phyloP scores from a whole-genome alignment of 1,140 invertebrate species.

The Aphaenogaster rudis region DNA sequence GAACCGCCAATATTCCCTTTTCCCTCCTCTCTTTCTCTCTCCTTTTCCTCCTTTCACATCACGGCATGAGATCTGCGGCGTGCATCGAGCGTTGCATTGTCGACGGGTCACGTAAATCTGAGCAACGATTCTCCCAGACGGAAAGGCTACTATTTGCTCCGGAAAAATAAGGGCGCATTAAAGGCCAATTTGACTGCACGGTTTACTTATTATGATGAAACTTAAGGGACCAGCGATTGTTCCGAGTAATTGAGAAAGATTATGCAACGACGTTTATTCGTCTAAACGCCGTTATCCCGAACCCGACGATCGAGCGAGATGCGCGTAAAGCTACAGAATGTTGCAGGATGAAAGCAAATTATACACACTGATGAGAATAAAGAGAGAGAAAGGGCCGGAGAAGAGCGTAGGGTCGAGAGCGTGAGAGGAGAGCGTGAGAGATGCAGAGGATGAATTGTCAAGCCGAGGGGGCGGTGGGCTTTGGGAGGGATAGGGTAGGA shows the following conservation, averaged over 20 bases:
- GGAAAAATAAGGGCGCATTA: constrained; percentile 46
- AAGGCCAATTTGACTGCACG: constrained; percentile 12
- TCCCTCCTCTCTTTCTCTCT: neutral
- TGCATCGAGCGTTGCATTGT: constrained; percentile 48
- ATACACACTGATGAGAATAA: neutral
- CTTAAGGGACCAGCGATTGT: neutral
- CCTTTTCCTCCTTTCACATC: constrained; percentile 7
- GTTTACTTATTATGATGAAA: constrained; percentile 38
- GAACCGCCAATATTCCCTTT: constrained; percentile 14
- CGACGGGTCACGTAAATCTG: constrained; percentile 47
- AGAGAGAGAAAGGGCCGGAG: neutral
- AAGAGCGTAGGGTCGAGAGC: neutral
- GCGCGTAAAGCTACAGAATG: neutral
- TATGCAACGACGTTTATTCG: constrained; percentile 29
- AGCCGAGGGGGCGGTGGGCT: neutral
- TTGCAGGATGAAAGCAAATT: constrained; percentile 8
- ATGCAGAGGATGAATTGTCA: constrained; percentile 3
- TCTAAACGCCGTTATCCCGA: constrained; percentile 9
- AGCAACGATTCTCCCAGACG: constrained; percentile 9
- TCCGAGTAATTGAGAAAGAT: constrained; percentile 1
- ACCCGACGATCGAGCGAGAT: neutral
- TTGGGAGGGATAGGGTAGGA: neutral
- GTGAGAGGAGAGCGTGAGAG: neutral
- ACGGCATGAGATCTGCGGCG: constrained; percentile 12
- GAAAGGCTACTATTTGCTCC: constrained; percentile 31